Evolutionary conservation across 2,113 vertebrate species (phyloP), one percentile per base, ranked within the genome.

Genomic region (Callipepla squamata): DNA sequence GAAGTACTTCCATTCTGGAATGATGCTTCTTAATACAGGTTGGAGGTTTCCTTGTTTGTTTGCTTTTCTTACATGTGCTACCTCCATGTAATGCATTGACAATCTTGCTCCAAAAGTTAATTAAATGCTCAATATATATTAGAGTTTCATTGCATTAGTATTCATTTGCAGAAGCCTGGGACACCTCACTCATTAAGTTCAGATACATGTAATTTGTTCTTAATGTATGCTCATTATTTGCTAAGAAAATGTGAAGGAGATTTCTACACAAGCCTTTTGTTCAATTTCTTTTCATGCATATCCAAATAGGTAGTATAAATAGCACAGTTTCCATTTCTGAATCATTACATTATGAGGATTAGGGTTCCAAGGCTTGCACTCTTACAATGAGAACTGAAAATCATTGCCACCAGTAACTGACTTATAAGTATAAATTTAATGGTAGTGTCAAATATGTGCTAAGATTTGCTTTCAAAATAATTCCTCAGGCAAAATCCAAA

Each of bases 201-300:
- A 90, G 82, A 76, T 87, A 91, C 2, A 72, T 62, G 47, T 92
- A 95, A 97, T 95, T 96, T 96, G 30, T 84, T 94, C 76, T 92
- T 80, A 96, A 95, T 87, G 42, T 91, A 62, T 83, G 76, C 58
- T 95, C 62, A 96, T 92, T 96, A 95, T 96, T 94, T 96, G 62
- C 91, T 88, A 80, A 78, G 58, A 89, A 92, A 95, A 92, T 75
- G 34, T 88, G 62, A 82, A 95, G 88, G 30, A 90, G 77, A 81
- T 85, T 89, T 81, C 91, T 91, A 51, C 38, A 78, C 62, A 85
- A 93, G 89, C 75, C 18, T 93, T 94, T 92, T 93, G 83, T 96
- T 94, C 66, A 93, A 65, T 70, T 96, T 42, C 30, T 84, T 80
- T 94, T 87, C 47, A 88, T 75, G 89, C 75, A 89, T 62, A 94